A percentile compares a stretch with the other conserved stretches of the same genome.
phyloP scores from a whole-genome alignment of 64 coral and sea anemone species.

The Acropora tenuis region DNA sequence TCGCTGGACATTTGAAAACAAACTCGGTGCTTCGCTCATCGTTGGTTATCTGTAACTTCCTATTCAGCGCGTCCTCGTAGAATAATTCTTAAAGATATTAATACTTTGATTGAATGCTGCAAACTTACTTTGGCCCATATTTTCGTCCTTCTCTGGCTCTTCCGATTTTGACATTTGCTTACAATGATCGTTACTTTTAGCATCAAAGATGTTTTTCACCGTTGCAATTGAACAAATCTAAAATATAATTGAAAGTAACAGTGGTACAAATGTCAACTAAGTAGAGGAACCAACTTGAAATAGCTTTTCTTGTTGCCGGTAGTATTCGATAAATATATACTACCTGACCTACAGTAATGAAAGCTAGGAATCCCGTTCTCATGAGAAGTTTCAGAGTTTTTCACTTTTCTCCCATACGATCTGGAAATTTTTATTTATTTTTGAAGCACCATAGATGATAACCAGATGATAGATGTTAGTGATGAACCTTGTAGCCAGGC shows the following conservation, averaged over 20 bases:
- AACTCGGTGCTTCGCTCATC: no score
- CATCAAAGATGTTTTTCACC: constrained; percentile 20
- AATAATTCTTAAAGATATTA: no score
- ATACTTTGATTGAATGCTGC: not conserved
- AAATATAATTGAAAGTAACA: not conserved
- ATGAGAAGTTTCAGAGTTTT: not conserved
- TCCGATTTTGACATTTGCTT: constrained; percentile 13
- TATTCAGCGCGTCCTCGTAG: no score
- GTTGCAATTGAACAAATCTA: constrained; percentile 13
- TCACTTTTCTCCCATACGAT: no score
- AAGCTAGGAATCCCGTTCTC: constrained; percentile 4
- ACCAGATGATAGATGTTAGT: no score
- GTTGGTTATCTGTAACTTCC: no score
- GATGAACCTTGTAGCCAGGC: no score
- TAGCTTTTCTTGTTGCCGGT: no score
- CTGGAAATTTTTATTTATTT: no score
- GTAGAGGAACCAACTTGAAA: not conserved
- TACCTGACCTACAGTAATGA: constrained; percentile 4
- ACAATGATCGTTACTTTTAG: not conserved
- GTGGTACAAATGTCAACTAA: not conserved
- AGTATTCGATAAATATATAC: no score
- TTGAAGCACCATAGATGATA: no score
- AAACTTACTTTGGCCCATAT: constrained; percentile 43
- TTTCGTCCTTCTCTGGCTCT: not conserved
- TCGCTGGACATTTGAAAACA: no score